Base-by-base conservation (phyloP, 2,797 vertebrate species). In the Orestias chungarensis region DNA sequence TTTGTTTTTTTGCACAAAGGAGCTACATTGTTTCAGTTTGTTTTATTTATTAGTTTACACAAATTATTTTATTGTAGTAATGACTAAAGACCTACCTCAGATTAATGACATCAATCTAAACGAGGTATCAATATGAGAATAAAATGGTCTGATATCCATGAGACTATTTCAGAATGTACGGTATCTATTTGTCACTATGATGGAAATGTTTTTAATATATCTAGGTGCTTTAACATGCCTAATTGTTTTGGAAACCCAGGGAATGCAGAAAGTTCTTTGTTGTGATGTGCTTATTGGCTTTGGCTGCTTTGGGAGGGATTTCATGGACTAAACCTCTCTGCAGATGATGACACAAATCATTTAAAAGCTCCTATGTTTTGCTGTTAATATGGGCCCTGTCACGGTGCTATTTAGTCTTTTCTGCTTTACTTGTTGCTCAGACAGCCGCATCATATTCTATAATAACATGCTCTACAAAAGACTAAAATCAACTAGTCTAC, bases 161-260 rank as follows among this genome's bases (percentile, higher is more conserved):
- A 61, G 57, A 6, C 57, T n/a, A n/a, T 40, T 61, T 38, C 23
- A 38, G 20, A 38, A 18, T 38, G 57, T 31, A 18, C n/a, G n/a
- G n/a, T n/a, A n/a, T 57, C 29, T 15, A 40, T 35, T 12, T 62
- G 35, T 25, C 33, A 70, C 40, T 35, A 25, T n/a, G 23, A 68
- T 54, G 43, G 23, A 57, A 72, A 42, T n/a, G n/a, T 15, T 38
- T 7, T 43, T 70, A 49, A 17, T 44, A 1, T 54, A 74, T 59
- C 4, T 5, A 6, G n/a, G 47, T 79, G 77, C 18, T 59, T 40
- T 40, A 71, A 76, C 66, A 75, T 2, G 33, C 33, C 40, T 57
- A 68, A 74, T 73, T 64, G 20, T 71, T 84, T 75, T 71, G 29
- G 23, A 2, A 50, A 40, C 3, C 14, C 14, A 72, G 46, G 42